These are phyloP conservation scores for Morone saxatilis DNA, from an alignment of 2,113 vertebrate species.

Conservation along the genomic window DNA sequence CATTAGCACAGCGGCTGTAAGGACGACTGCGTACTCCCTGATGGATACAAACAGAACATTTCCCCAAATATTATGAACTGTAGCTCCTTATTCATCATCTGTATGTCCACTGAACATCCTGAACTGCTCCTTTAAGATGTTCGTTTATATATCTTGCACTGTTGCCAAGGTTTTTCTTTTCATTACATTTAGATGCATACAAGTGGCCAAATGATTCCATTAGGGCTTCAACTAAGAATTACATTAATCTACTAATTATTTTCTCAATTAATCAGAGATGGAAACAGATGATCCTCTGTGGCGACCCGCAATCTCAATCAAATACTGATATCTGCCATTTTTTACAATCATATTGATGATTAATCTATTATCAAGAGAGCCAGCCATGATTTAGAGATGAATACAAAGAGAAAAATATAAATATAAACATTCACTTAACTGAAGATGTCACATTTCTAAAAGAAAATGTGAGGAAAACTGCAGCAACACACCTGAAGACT, in stretches of 20 bases:
- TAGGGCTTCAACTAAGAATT: not conserved
- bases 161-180: not conserved
- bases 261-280: not conserved
- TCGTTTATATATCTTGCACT: not conserved
- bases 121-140: not conserved
- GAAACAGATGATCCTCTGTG: too few relatives aligned
- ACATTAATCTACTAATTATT: not conserved
- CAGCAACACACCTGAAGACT: not conserved
- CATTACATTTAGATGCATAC: not conserved
- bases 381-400: not conserved
- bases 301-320: too few relatives aligned
- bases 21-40: slow-evolving; percentile 12
- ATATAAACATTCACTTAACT: not conserved
- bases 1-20: slow-evolving; percentile 40
- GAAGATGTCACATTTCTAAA: slow-evolving; percentile 13
- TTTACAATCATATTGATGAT: too few relatives aligned
- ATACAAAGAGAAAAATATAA: not conserved
- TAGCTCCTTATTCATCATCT: not conserved
- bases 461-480: not conserved
- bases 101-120: not conserved
- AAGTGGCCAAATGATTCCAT: not conserved
- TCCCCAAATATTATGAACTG: not conserved
- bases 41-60: not conserved
- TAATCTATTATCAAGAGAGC: not conserved
- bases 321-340: too few relatives aligned